Base-by-base conservation (phyloP, 2,113 vertebrate genomes). In the Cebidichthys violaceus region DNA sequence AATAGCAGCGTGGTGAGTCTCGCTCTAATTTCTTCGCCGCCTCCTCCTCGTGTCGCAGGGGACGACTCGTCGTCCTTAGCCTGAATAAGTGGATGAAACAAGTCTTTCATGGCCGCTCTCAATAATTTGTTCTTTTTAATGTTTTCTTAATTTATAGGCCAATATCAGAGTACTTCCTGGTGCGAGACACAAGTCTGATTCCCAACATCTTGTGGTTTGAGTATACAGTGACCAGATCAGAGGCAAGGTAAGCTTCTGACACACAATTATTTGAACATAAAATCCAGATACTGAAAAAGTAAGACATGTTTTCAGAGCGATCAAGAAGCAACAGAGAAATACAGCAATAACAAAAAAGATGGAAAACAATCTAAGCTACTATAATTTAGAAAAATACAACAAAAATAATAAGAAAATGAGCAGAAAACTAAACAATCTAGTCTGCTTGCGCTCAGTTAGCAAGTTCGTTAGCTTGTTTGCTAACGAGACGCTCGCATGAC, bases 191-290 rank as follows among this genome's bases (percentile, higher is more conserved):
- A 35, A 99, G 98, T 93, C 96, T 99, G 93, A 99, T 99, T 85
- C 98, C 98, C 66, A 99, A 99, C 62, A 99, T 99, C 79, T 93
- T 99, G 86, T 99, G 98, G 98, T 99, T 99, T 93, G 98, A 99
- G 86, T 99, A 99, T 87, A 99, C 98, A 68, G 98, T 99, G 76
- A 99, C 98, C 14, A 96, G 98, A 95, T 97, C 98, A 94, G 98
- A 99, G 94, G 98, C 98, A 82, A 97, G 98, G 98, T 99, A 91
- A 95, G 94, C 0, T 9, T 3, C 59, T 60, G 59, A 60, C 2
- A 7, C 57, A 55, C 4, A 13, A 15, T 59, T 57, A 1, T 27
- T 14, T 27, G 47, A 15, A 24, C 10, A 6, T 57, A 9, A 24
- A 57, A 57, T 57, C 11, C 55, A 57, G 55, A 57, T 15, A 27